These are phyloP conservation scores for Macrostomum lignano DNA, from an alignment of 1,140 invertebrate genomes.

Conservation along the genomic window DNA sequence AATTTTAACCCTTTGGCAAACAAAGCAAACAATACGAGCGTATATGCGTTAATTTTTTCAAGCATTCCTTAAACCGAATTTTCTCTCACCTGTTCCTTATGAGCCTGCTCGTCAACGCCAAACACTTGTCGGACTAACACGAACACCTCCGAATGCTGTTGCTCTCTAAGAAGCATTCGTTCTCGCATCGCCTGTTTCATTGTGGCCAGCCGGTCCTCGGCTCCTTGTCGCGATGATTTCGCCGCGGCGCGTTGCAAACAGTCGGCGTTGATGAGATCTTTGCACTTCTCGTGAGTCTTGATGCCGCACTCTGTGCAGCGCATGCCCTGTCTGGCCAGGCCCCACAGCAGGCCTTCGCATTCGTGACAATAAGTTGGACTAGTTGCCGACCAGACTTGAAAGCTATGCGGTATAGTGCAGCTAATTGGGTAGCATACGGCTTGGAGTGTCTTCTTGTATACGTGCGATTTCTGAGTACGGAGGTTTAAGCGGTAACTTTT, in stretches of 20 bases:
- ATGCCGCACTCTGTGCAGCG: slow-evolving; percentile 92
- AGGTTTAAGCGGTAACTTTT: too few relatives aligned
- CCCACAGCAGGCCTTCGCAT: slow-evolving; percentile 93
- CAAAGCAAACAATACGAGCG: too few relatives aligned
- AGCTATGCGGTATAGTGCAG: slow-evolving; percentile 93
- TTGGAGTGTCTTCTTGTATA: slow-evolving; percentile 97
- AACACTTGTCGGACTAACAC: slow-evolving; percentile 45
- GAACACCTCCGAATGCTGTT: slow-evolving; percentile 93
- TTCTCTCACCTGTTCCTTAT: slow-evolving; percentile 64
- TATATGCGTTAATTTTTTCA: too few relatives aligned
- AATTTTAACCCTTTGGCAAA: too few relatives aligned
- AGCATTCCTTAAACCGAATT: too few relatives aligned
- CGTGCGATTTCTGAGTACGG: slow-evolving; percentile 29
- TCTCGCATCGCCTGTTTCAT: slow-evolving; percentile 98
- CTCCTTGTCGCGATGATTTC: slow-evolving; percentile 91
- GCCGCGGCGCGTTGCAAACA: slow-evolving; percentile 93
- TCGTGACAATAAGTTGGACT: slow-evolving; percentile 98
- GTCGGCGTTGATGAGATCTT: slow-evolving; percentile 95
- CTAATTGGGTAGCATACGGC: slow-evolving; percentile 85
- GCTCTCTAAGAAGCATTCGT: slow-evolving; percentile 81
- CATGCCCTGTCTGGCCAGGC: slow-evolving; percentile 87
- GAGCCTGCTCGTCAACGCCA: slow-evolving; percentile 1
- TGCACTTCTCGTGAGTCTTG: slow-evolving; percentile 98
- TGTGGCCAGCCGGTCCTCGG: slow-evolving; percentile 89
- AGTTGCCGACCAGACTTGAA: slow-evolving; percentile 88